Base-by-base conservation (phyloP, 1,140 invertebrate species). In the Drosophila oshimai region DNA sequence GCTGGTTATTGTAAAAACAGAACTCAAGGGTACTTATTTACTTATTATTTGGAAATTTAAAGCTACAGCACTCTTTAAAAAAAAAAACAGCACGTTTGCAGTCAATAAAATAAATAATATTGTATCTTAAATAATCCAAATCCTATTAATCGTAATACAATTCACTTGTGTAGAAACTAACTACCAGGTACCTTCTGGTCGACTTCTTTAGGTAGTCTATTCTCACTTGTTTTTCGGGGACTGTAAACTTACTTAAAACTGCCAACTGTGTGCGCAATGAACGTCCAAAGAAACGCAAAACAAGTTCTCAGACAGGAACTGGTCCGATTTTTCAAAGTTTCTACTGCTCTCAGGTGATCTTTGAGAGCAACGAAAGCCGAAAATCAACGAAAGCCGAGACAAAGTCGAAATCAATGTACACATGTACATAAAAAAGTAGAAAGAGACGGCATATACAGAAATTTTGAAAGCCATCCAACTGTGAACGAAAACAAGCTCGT, bases 291-390 rank as follows among this genome's bases (percentile, higher is more conserved):
- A 57, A 58, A 55, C 41, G 33, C n/a, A 31, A 78, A 84, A 84
- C 79, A 74, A 79, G 79, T 84, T 84, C 79, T 84, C 74, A 58
- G 29, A 45, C 29, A 18, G 42, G 84, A 84, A 84, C 79, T 84
- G 79, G 79, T 84, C 76, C 75, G 70, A 73, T 73, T 64, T 73
- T 55, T 72, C 70, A 73, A 54, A 51, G 67, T 41, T 70, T 65
- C 31, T 42, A 49, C 36, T 47, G 49, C 36, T 55, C 57, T 54
- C 45, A 12, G 68, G 50, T 39, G 62, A 67, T 77, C 73, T 71
- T 65, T 77, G 33, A 44, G 44, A 67, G 57, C 34, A 42, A 22
- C 36, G 28, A 41, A n/a, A 58, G 20, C 37, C 17, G 34, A 68
- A 55, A 34, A 54, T 4, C 18, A 50, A 49, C 15, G 13, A 55